Base-by-base conservation (phyloP, 2,113 vertebrate species). In the Salminus brasiliensis region DNA sequence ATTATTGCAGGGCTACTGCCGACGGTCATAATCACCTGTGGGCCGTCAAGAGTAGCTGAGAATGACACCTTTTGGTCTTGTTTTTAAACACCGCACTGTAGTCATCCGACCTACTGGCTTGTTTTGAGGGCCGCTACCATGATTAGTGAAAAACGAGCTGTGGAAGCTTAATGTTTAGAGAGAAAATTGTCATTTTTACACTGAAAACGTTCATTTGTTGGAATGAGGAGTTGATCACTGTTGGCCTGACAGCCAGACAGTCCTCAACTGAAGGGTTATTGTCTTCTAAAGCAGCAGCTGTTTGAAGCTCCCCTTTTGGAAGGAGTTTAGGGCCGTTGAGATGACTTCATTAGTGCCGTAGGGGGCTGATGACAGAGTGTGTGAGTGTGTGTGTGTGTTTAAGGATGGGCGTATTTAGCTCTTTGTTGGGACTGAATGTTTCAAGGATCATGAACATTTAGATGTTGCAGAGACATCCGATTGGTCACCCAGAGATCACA, bases 311-410 rank as follows among this genome's bases (percentile, higher is more conserved):
- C n/a, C 55, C 55, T 79, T 52, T 45, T 30, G 11, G 57, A 62
- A 79, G 65, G 77, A 25, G 3, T 72, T 52, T 53, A 69, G 30
- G 36, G 77, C 59, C 27, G 32, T 57, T 16, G 18, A 72, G 68
- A 79, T 79, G 69, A 79, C 68, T 72, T 72, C 77, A 79, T 79
- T 57, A 72, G 55, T 65, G 68, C 69, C 66, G 69, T 49, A 43
- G 67, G 72, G 77, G 34, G 43, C 23, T 63, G 57, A 41, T 72
- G 27, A 62, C 29, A 32, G 59, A 32, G 13, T 16, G 59, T 62
- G 29, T 60, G 57, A 16, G 29, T 78, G 57, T 43, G 69, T 55
- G 63, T 34, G 75, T 59, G 63, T 78, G 53, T 57, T 2, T 57
- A 27, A 11, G 7, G 10, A 41, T 29, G 55, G 6, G 23, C 25